Evolutionary conservation across 2,113 vertebrate genomes (phyloP).

Genomic region (Oreocharis arfaki): DNA sequence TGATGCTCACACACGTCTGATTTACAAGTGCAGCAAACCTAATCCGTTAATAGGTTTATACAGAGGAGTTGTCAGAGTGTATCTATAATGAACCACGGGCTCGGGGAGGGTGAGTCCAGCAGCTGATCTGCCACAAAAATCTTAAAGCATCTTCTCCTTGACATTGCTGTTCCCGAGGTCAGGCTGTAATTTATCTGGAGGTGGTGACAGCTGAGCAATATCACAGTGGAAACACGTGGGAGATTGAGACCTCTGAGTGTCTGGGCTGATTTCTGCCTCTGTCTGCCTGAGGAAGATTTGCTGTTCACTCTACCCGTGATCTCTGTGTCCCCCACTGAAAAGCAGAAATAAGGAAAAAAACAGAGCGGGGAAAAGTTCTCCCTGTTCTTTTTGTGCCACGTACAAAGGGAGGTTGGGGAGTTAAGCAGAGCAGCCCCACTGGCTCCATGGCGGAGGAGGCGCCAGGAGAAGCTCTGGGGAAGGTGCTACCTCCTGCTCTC

Average conservation of each 20-base stretch:
- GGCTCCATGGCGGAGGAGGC: background rate
- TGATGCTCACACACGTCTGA: background rate
- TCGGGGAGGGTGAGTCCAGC: background rate
- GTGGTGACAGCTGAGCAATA: conserved; percentile 41
- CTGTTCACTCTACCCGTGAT: background rate
- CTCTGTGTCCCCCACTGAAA: background rate
- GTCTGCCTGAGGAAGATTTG: conserved; percentile 41
- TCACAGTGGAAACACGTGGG: background rate
- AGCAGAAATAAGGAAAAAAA: background rate
- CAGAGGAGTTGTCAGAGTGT: background rate
- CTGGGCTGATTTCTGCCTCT: conserved; percentile 35
- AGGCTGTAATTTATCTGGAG: conserved; percentile 34
- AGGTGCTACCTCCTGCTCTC: background rate
- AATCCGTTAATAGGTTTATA: conserved; percentile 49
- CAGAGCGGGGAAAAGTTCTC: background rate
- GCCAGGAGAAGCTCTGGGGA: background rate
- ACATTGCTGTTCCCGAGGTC: conserved; percentile 37
- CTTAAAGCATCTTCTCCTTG: conserved; percentile 49
- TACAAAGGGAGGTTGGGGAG: background rate
- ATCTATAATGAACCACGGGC: background rate
- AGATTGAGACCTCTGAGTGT: conserved; percentile 44
- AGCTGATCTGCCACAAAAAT: conserved; percentile 46
- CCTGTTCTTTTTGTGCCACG: background rate
- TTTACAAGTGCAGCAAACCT: conserved; percentile 43
- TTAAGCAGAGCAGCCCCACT: background rate